These are phyloP conservation scores for Orchestes rusci DNA, from an alignment of 2,888 invertebrate species.

Conservation along the genomic window DNA sequence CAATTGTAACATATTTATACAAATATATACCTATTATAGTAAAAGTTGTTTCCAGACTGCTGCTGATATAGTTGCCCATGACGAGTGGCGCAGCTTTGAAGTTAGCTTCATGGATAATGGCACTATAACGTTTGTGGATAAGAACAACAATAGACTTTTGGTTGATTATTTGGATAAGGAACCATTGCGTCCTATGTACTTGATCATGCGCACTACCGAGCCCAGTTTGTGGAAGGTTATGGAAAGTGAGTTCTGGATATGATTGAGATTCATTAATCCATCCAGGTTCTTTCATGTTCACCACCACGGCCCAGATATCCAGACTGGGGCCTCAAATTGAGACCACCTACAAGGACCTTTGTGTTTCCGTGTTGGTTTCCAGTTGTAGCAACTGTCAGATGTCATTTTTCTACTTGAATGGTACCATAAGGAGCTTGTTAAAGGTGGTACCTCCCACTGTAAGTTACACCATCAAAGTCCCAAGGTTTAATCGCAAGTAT, in stretches of 20 bases:
- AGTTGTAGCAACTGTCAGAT: constrained; percentile 36
- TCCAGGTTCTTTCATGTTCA: constrained; percentile 37
- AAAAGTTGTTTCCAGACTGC: constrained; percentile 33
- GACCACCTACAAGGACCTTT: constrained; percentile 33
- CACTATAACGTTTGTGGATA: constrained; percentile 31
- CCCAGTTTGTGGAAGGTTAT: constrained; percentile 40
- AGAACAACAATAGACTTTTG: constrained; percentile 25
- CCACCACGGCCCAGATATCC: constrained; percentile 33
- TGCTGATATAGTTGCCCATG: constrained; percentile 32
- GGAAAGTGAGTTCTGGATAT: constrained; percentile 34
- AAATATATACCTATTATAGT: too few species aligned
- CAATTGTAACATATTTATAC: too few species aligned
- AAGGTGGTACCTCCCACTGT: constrained; percentile 29
- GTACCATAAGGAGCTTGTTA: constrained; percentile 24
- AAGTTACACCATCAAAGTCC: constrained; percentile 3
- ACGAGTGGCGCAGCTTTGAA: constrained; percentile 39
- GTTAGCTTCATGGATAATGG: constrained; percentile 31
- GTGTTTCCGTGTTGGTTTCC: constrained; percentile 35
- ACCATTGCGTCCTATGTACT: constrained; percentile 33
- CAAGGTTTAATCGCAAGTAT: constrained; percentile 6
- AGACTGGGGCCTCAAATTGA: constrained; percentile 36
- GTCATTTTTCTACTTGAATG: constrained; percentile 33
- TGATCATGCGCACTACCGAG: constrained; percentile 34
- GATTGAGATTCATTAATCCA: background rate
- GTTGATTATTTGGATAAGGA: constrained; percentile 23